Conservation (phyloP, 2,888 invertebrate genomes). For the Platycnemis pennipes region DNA sequence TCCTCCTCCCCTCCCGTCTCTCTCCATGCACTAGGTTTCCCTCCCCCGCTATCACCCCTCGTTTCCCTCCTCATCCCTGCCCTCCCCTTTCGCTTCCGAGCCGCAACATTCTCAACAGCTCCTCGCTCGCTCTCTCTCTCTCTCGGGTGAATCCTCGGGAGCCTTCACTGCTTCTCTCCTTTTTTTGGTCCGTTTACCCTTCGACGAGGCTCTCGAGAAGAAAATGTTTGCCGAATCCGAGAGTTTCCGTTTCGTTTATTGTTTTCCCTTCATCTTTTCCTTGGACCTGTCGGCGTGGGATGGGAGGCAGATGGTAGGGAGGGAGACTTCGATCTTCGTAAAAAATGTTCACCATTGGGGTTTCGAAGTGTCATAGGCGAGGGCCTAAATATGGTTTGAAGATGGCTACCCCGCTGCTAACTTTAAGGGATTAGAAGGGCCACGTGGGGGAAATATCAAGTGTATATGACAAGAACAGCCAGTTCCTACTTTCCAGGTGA, state of each 20-base stretch:
- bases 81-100: background rate
- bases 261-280: background rate
- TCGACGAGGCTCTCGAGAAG: background rate
- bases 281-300: background rate
- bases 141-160: background rate
- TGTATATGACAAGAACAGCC: too few species aligned
- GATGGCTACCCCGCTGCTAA: too few species aligned
- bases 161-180: too few species aligned
- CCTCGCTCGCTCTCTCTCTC: background rate
- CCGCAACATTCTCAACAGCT: background rate
- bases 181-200: background rate
- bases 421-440: too few species aligned
- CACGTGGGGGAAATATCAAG: too few species aligned
- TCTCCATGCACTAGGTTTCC: background rate
- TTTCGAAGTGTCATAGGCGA: too few species aligned
- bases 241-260: background rate
- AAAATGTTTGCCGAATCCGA: background rate
- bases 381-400: too few species aligned
- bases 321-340: too few species aligned
- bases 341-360: too few species aligned
- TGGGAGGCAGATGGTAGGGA: background rate
- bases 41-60: too few species aligned
- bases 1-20: constrained; percentile 69
- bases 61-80: background rate
- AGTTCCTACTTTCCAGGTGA: too few species aligned